Evolutionary conservation across 2,797 vertebrate genomes (phyloP).

Genomic region (Heliangelus exortis): DNA sequence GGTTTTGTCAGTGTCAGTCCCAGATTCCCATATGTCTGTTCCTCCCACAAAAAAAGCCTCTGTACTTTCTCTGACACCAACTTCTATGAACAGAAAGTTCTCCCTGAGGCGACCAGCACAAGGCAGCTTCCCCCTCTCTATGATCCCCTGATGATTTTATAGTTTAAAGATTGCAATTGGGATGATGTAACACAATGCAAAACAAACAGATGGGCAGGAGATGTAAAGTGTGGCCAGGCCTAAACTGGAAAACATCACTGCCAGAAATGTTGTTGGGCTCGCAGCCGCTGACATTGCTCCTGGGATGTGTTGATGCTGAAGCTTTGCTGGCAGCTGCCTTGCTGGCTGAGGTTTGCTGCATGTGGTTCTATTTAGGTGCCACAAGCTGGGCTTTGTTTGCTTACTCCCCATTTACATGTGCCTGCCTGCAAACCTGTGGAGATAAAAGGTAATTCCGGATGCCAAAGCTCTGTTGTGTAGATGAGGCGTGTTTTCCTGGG

Average conservation of each 20-base stretch:
- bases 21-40: slow-evolving; percentile 48
- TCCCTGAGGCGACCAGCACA: slow-evolving; percentile 26
- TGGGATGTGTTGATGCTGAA: not conserved
- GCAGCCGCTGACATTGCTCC: slow-evolving; percentile 42
- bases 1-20: slow-evolving; percentile 33
- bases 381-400: slow-evolving; percentile 62
- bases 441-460: slow-evolving; percentile 36
- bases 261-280: slow-evolving; percentile 6
- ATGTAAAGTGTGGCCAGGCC: not conserved
- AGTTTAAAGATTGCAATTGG: not conserved
- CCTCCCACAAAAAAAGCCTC: slow-evolving; percentile 49
- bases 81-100: slow-evolving; percentile 25
- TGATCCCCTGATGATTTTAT: not conserved
- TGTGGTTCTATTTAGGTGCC: slow-evolving; percentile 60
- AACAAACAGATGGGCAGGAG: slow-evolving; percentile 60
- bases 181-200: slow-evolving; percentile 40
- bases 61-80: slow-evolving; percentile 60
- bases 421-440: slow-evolving; percentile 58
- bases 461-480: not conserved
- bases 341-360: not conserved
- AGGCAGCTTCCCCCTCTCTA: not conserved
- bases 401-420: slow-evolving; percentile 35
- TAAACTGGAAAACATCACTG: slow-evolving; percentile 43
- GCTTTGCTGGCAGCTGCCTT: not conserved
- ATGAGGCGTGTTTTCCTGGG: not conserved